phyloP scores from a whole-genome alignment of 2,113 vertebrate genomes.

The Mus pahari region DNA sequence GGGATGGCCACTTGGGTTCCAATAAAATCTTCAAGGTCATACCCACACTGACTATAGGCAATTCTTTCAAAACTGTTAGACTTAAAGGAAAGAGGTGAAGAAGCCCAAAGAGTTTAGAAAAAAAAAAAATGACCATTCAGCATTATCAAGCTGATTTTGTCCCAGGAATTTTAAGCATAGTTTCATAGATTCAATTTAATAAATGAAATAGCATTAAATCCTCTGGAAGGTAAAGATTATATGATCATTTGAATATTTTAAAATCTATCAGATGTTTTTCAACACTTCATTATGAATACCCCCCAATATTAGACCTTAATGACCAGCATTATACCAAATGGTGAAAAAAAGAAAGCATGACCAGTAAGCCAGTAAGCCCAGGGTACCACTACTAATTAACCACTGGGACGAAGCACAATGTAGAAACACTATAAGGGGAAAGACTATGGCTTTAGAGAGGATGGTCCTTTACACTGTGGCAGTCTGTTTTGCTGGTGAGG shows the following conservation, averaged over 20 bases:
- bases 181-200: background rate
- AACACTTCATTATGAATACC: background rate
- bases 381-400: background rate
- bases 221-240: background rate
- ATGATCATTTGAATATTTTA: background rate
- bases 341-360: background rate
- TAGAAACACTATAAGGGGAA: background rate
- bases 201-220: background rate
- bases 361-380: background rate
- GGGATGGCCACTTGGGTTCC: background rate
- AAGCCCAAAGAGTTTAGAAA: background rate
- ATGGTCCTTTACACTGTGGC: too few relatives aligned
- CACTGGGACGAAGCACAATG: background rate
- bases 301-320: background rate
- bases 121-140: background rate
- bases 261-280: background rate
- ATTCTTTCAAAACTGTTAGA: background rate
- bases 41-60: background rate
- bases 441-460: background rate
- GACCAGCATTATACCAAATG: background rate
- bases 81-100: background rate
- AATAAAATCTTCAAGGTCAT: background rate
- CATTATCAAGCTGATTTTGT: background rate
- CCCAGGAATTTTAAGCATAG: background rate
- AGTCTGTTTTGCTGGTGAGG: background rate